phyloP scores from a whole-genome alignment of 2,888 invertebrate genomes.

The Drosophila multiciliata region DNA sequence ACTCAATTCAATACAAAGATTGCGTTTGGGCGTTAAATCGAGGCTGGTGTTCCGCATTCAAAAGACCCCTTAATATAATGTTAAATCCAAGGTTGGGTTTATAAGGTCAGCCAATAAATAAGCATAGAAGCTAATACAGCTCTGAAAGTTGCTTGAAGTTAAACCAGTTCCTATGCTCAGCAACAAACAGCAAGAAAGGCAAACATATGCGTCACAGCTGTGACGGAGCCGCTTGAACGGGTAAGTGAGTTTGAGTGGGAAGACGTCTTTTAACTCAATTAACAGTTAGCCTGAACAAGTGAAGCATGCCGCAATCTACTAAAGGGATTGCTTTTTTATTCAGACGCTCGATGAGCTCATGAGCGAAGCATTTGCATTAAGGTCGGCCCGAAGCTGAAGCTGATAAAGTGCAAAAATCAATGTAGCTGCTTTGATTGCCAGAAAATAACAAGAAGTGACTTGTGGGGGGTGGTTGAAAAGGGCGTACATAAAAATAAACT shows the following conservation, averaged over 20 bases:
- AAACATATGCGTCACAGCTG: conserved; percentile 42
- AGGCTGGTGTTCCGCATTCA: conserved; percentile 24
- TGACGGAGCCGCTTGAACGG: conserved; percentile 45
- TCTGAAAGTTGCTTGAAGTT: conserved; percentile 17
- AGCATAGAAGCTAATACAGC: conserved; percentile 22
- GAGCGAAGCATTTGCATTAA: conserved; percentile 58
- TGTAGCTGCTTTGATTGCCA: conserved; percentile 58
- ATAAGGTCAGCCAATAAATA: conserved; percentile 19
- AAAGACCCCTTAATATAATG: conserved; percentile 10
- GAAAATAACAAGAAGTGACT: conserved; percentile 12
- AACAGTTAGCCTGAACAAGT: conserved; percentile 50
- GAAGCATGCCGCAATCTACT: conserved; percentile 18
- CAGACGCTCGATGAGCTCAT: conserved; percentile 56
- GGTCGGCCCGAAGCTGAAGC: conserved; percentile 63
- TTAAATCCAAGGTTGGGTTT: conserved; percentile 19
- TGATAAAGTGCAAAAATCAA: conserved; percentile 81
- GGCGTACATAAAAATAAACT: conserved; percentile 50
- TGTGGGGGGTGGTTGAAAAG: conserved; percentile 10
- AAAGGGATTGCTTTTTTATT: conserved; percentile 15
- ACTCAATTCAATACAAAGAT: background rate
- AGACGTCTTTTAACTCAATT: conserved; percentile 35
- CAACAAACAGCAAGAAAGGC: background rate
- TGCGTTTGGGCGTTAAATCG: background rate
- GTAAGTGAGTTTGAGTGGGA: conserved; percentile 16
- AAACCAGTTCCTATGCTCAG: conserved; percentile 46